Evolutionary conservation across 2,113 vertebrate genomes (phyloP).

Genomic region (Anoura caudifer): DNA sequence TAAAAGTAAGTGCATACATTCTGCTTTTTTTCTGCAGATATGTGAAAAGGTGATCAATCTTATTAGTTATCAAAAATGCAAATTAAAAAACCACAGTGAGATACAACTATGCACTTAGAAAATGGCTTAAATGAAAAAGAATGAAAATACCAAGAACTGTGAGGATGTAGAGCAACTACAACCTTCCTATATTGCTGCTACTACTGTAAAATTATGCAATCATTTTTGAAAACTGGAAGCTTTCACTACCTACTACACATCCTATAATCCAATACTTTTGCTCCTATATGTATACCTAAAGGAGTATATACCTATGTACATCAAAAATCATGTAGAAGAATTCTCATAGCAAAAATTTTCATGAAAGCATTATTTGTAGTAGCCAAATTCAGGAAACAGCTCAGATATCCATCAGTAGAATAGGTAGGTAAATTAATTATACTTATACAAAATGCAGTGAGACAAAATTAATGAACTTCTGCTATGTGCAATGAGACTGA

Average conservation of each 20-base stretch:
- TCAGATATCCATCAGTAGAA: background rate
- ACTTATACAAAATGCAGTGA: constrained; percentile 37
- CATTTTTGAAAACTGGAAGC: background rate
- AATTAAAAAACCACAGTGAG: constrained; percentile 28
- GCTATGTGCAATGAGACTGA: constrained; percentile 18
- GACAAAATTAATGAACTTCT: constrained; percentile 50
- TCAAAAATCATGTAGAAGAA: background rate
- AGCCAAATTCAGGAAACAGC: background rate
- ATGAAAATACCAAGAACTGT: background rate
- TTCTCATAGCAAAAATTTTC: background rate
- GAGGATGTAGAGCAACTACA: background rate
- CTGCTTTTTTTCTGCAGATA: background rate
- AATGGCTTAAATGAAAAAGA: constrained; percentile 14
- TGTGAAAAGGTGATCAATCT: background rate
- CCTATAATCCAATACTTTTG: background rate
- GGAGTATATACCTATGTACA: background rate
- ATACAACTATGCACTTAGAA: background rate
- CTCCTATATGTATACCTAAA: background rate
- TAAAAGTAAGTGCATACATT: background rate
- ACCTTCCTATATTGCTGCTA: background rate
- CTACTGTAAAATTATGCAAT: background rate
- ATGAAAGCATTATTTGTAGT: background rate
- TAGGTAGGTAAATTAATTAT: constrained; percentile 30
- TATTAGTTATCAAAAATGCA: background rate
- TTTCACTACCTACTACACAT: background rate